Conservation (phyloP, 2,113 vertebrate species). For the Hydrolagus affinis region DNA sequence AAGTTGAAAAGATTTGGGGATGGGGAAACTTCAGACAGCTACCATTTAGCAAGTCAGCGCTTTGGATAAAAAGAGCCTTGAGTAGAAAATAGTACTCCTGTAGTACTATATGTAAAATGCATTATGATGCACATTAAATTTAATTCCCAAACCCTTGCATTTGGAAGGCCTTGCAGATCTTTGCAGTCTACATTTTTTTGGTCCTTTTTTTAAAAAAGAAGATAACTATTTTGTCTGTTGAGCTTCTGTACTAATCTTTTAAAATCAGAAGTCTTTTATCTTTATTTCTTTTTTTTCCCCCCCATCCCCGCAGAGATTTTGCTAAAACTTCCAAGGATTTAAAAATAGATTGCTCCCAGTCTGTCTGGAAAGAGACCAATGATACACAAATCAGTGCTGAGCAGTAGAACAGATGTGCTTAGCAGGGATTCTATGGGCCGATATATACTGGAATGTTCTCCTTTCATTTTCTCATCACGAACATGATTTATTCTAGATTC, state of each 20-base stretch:
- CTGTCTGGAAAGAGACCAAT: not conserved
- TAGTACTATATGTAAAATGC: not conserved
- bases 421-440: not conserved
- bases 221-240: not conserved
- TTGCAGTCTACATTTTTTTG: not conserved
- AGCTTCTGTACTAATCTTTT: not conserved
- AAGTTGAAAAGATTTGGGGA: too few relatives aligned
- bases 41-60: not conserved
- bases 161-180: not conserved
- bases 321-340: not conserved
- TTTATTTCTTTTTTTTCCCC: not conserved
- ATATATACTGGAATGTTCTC: not conserved
- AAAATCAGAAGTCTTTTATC: too few relatives aligned
- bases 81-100: not conserved
- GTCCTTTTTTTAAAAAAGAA: not conserved
- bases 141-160: not conserved
- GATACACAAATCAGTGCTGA: not conserved
- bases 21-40: too few relatives aligned
- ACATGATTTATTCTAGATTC: not conserved
- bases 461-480: conserved; percentile 4
- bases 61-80: not conserved
- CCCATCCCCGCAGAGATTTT: not conserved
- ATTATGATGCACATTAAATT: not conserved
- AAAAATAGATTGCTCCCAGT: conserved; percentile 1
- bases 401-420: conserved; percentile 5